Base-by-base conservation (phyloP, 2,113 vertebrate species). In the Bombycilla garrulus region DNA sequence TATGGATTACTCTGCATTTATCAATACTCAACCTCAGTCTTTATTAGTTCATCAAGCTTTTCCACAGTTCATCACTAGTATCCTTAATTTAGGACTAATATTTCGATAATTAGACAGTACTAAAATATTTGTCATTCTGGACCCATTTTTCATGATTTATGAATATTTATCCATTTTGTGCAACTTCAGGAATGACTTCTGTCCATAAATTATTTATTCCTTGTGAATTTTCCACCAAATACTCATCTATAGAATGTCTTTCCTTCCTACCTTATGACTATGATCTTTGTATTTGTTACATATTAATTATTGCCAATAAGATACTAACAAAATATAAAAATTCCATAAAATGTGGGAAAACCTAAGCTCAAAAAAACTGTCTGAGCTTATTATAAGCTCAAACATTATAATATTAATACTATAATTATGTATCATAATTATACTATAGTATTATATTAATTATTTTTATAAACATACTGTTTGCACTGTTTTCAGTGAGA, bases 271-370 rank as follows among this genome's bases (percentile, higher is more conserved):
- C 16, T 83, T 69, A 40, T 5, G 13, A 72, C 11, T 31, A 62
- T 0, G 0, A 72, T 61, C n/a, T 86, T 24, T 1, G 0, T 21
- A n/a, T 50, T 57, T 69, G 57, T 61, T 65, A 57, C 7, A 5
- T 35, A 33, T 11, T 72, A 28, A 60, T 13, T 82, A n/a, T 12
- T 42, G 35, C 10, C 35, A 95, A 12, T 42, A 15, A 81, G 35
- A 65, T 24, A 66, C 11, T 71, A 66, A 74, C 0, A 9, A 70
- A 74, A 10, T 12, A 20, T 11, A 53, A 78, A 38, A 42, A 18
- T 19, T n/a, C 22, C 10, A 13, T n/a, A 2, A 16, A 71, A 20
- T 58, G 20, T 54, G 16, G 16, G 6, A 26, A 93, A 86, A 56
- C 12, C 5, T 31, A 62, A 54, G 23, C 23, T 64, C 56, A 54